Percentiles rank a stretch among this genome's conserved stretches.
phyloP scores from a whole-genome alignment of 2,797 vertebrate species.

The Liparis tanakae region DNA sequence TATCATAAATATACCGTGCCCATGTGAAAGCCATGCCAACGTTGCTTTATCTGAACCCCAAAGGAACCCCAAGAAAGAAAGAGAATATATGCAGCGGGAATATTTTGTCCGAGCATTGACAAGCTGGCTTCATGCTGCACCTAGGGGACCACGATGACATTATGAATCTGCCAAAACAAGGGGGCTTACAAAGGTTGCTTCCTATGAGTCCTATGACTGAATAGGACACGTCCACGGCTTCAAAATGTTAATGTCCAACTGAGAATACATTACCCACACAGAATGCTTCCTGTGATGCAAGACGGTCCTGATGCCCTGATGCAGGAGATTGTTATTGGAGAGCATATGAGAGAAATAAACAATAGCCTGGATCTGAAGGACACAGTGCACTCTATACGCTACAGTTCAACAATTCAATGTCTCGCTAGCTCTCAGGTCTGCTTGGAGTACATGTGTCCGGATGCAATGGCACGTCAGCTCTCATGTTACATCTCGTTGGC shows the following conservation, averaged over 20 bases:
- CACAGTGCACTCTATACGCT: neutral
- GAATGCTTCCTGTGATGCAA: neutral
- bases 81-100: neutral
- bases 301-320: neutral
- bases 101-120: slow-evolving; percentile 12
- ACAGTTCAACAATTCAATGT: neutral
- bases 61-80: neutral
- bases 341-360: neutral
- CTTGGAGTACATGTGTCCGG: neutral
- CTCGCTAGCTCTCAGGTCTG: neutral
- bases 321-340: neutral
- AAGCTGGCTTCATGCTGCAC: slow-evolving; percentile 5
- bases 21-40: neutral
- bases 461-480: slow-evolving; percentile 5
- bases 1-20: neutral
- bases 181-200: slow-evolving; percentile 8
- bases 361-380: neutral
- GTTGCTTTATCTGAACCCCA: neutral
- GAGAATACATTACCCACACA: neutral
- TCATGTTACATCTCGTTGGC: neutral
- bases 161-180: slow-evolving; percentile 19
- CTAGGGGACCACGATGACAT: neutral
- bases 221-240: slow-evolving; percentile 1
- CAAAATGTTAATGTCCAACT: neutral
- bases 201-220: neutral